A percentile compares a stretch with the other conserved stretches of the same genome.
phyloP scores from a whole-genome alignment of 2,113 vertebrate species.

The Actenoides lindsayi region DNA sequence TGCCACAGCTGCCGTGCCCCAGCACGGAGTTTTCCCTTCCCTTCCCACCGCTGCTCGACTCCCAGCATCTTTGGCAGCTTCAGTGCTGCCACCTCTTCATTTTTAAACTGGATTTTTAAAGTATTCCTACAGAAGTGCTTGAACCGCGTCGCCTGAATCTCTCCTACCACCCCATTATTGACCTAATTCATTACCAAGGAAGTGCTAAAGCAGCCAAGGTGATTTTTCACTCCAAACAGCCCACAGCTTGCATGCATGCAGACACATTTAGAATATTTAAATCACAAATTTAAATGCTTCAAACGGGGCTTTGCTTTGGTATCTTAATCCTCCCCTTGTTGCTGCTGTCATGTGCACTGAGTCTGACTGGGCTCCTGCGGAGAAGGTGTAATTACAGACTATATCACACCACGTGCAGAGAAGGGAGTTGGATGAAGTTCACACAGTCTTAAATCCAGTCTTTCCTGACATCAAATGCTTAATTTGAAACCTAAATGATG shows the following conservation, averaged over 20 bases:
- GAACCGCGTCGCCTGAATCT: background rate
- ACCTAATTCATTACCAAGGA: background rate
- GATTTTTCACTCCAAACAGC: background rate
- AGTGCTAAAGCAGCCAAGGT: background rate
- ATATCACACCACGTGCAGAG: background rate
- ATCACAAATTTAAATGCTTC: background rate
- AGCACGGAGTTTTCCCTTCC: fast-evolving
- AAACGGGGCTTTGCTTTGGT: background rate
- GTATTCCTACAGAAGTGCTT: background rate
- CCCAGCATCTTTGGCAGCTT: background rate
- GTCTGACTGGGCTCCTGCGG: background rate
- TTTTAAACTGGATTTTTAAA: background rate
- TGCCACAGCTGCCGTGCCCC: fast-evolving
- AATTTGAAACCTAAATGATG: fast-evolving
- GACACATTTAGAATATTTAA: background rate
- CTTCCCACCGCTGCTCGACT: fast-evolving
- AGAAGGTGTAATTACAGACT: background rate
- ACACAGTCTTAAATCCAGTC: background rate
- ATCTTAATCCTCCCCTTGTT: background rate
- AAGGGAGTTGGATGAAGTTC: background rate
- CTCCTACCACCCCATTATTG: background rate
- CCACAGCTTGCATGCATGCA: background rate
- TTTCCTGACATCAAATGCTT: fast-evolving
- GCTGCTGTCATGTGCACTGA: background rate
- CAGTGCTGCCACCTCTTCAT: background rate